Conservation (phyloP, 2,888 invertebrate genomes). For the Resseliella maxima region DNA sequence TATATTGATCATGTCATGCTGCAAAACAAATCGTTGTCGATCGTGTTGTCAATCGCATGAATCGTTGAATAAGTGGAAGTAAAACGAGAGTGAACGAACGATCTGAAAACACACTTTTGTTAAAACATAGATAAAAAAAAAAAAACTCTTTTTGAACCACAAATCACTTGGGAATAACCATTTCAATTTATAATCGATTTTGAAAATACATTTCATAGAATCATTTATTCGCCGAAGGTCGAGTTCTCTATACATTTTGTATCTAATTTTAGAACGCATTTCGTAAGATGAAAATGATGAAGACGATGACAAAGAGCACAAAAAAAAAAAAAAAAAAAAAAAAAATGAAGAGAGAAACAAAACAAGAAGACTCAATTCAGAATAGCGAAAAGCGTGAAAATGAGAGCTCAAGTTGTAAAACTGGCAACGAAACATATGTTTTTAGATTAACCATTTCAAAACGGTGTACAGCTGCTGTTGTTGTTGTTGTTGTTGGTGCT, state of each 20-base stretch:
- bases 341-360: too few species aligned
- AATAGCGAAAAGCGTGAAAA: background rate
- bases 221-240: conserved; percentile 13
- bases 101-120: too few species aligned
- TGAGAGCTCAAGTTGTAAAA: conserved; percentile 18
- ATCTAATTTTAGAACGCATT: background rate
- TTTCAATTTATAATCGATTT: conserved; percentile 34
- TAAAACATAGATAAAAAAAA: too few species aligned
- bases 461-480: conserved; percentile 6
- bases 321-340: background rate
- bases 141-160: background rate
- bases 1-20: background rate
- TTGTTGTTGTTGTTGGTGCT: background rate
- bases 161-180: background rate
- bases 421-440: conserved; percentile 30
- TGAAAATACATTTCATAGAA: background rate
- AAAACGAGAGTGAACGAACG: too few species aligned
- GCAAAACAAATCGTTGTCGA: background rate
- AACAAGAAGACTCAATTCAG: background rate
- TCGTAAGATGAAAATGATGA: background rate
- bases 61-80: too few species aligned
- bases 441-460: conserved; percentile 14
- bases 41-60: too few species aligned
- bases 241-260: conserved; percentile 1
- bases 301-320: background rate